Base-by-base conservation (phyloP, 2,888 invertebrate genomes). In the Myathropa florea region DNA sequence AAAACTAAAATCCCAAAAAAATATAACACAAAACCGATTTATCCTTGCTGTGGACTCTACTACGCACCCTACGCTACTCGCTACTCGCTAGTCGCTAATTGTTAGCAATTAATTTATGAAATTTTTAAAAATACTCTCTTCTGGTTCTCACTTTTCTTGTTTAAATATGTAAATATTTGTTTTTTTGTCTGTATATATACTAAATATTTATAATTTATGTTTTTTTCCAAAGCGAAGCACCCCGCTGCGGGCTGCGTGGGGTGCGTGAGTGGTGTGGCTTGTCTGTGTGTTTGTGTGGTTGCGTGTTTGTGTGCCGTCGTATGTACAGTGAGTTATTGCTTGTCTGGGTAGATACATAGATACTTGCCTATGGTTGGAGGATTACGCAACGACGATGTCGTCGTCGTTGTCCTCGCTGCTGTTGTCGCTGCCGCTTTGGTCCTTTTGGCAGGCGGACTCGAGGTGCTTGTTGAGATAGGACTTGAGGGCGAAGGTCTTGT, bases 381-480 rank as follows among this genome's bases (percentile, higher is more conserved):
- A 84, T 90, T 92, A 93, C 88, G 92, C 92, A 80, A 92, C 93
- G 79, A 92, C 90, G 83, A 93, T 92, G 80, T 93, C 92, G 86
- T 92, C 92, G 63, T 92, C 92, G 82, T 92, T 92, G 77, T 92
- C 92, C 85, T 92, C 92, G 67, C 90, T 89, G 65, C 91, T 92
- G 55, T 90, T 68, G 23, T 88, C 87, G 36, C 83, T 86, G 18
- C 83, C 89, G 4, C 89, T 89, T 1, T 88, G 85, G 67, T 95
- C 95, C 88, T 95, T 94, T 90, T 94, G 94, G 93, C 98, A 98
- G 28, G 97, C 96, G 46, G 97, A 97, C 93, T 98, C 98, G 91
- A 96, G 95, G 93, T 98, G 98, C 93, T 98, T 98, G 93, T 97
- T 98, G 79, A 98, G 95, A 94, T 98, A 98, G 89, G 98, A 98